phyloP scores from a whole-genome alignment of 2,888 invertebrate species.

The Andrena hattorfiana region DNA sequence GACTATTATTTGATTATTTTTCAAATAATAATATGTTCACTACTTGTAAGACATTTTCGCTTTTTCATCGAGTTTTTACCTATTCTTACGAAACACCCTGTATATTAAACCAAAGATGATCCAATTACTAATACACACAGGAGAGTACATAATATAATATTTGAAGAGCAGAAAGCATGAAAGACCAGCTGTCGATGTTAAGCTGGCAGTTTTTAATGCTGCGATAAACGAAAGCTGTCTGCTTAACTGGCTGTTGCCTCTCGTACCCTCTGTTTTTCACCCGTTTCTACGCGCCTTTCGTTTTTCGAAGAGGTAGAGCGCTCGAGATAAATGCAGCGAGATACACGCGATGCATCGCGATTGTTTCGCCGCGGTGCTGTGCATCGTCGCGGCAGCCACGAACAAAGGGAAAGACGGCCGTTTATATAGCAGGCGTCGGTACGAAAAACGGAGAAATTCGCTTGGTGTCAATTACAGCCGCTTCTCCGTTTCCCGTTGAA shows the following conservation, averaged over 20 bases:
- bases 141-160: neutral
- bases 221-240: constrained; percentile 8
- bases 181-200: constrained; percentile 13
- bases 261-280: neutral
- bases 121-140: neutral
- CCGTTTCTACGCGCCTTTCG: neutral
- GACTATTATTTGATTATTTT: no score
- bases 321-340: constrained; percentile 51
- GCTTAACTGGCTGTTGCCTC: neutral
- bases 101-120: neutral
- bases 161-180: neutral
- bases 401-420: constrained; percentile 46
- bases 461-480: constrained; percentile 41
- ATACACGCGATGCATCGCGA: constrained; percentile 48
- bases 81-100: no score
- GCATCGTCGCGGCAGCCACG: constrained; percentile 29
- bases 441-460: constrained; percentile 36
- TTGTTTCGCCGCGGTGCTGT: constrained; percentile 43
- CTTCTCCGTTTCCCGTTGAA: constrained; percentile 30
- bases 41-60: no score
- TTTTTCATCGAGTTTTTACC: no score
- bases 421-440: constrained; percentile 25
- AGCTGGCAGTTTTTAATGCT: neutral
- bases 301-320: constrained; percentile 34
- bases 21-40: no score